phyloP scores from a whole-genome alignment of 2,888 invertebrate genomes.

The Lepidocyrtoides sp. region DNA sequence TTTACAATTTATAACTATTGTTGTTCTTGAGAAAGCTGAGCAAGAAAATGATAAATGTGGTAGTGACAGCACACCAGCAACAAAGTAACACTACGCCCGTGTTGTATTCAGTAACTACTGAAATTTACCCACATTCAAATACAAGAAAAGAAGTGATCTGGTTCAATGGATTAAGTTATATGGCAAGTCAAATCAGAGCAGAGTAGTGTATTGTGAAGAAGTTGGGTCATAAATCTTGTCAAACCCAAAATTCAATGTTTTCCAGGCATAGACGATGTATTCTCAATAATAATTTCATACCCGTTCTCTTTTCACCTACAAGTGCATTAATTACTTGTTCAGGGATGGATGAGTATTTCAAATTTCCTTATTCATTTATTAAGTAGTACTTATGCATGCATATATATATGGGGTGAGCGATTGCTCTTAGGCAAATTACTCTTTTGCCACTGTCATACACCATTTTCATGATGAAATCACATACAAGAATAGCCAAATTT shows the following conservation, averaged over 20 bases:
- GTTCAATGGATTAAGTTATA: conserved; percentile 30
- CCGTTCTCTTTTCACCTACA: not conserved
- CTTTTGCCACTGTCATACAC: too few relatives aligned
- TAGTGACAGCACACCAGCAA: conserved; percentile 33
- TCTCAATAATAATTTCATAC: not conserved
- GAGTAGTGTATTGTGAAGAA: conserved; percentile 2
- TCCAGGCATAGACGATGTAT: conserved; percentile 2
- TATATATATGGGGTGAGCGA: too few relatives aligned
- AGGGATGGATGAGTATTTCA: too few relatives aligned
- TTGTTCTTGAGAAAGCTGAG: conserved; percentile 40
- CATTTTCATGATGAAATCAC: too few relatives aligned
- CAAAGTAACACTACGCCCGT: conserved; percentile 7
- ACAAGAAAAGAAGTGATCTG: conserved; percentile 3
- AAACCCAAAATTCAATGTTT: not conserved
- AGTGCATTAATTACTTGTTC: not conserved
- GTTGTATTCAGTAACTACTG: not conserved
- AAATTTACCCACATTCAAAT: not conserved
- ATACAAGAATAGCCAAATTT: too few relatives aligned
- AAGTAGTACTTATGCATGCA: too few relatives aligned
- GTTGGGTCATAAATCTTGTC: conserved; percentile 63
- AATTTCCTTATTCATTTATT: too few relatives aligned
- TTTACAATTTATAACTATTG: not conserved
- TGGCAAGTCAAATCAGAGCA: not conserved
- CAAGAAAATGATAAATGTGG: conserved; percentile 31
- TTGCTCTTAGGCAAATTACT: too few relatives aligned